Evolutionary conservation across 2,113 vertebrate genomes (phyloP), one percentile per base, ranked within the genome.

Genomic region (Lepus americanus): DNA sequence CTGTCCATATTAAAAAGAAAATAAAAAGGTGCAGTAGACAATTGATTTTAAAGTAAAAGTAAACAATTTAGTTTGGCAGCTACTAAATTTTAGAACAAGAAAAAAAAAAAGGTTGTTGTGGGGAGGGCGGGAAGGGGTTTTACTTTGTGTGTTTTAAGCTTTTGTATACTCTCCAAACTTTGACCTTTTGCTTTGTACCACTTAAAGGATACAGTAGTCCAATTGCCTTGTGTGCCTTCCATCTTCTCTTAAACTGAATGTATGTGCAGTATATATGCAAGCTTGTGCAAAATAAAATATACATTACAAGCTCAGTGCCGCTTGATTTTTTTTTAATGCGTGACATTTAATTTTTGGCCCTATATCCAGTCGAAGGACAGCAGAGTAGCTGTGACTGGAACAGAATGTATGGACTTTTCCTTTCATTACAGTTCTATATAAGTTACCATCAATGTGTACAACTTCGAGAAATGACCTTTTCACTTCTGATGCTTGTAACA

Each of bases 261-360:
- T 99, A 99, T 99, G 99, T 99, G 99, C 99, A 99, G 99, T 99
- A 99, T 99, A 99, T 99, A 99, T 99, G 99, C 99, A 99, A 99
- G 99, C 99, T 99, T 99, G 99, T 99, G 99, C 99, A 99, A 99
- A 99, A 99, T 99, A 99, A 99, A 99, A 99, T 99, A 99, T 99
- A 99, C 99, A 99, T 99, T 98, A 98, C 98, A 99, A 99, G 98
- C 98, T 99, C 98, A 98, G 98, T 97, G 98, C 97, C 96, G 92
- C 97, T n/a, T 95, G 98, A 98, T 97, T 98, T 98, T 98, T 98
- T 98, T 98, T 96, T 89, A 76, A 77, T 59, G 0, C 11, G 12
- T 76, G 96, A 31, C 85, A 9, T 87, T 94, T 72, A 22, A 7
- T 33, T 44, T 92, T 72, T 3, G 53, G 10, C 29, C 39, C 33